Conservation (phyloP, 1,140 invertebrate genomes). For the Agrypnia vestita region DNA sequence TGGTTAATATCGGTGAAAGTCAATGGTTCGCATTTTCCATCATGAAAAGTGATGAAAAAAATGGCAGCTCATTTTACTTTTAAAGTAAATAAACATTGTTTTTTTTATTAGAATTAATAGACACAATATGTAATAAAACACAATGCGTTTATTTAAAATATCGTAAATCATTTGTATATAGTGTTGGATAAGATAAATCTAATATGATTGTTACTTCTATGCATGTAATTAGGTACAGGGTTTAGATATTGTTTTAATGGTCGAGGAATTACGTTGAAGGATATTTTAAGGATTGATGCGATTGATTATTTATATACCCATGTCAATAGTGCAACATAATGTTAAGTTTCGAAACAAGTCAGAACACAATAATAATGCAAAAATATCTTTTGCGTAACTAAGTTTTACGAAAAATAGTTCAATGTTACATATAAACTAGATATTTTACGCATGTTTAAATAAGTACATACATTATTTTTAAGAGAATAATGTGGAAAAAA, state of each 20-base stretch:
- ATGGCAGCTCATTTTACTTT: slow-evolving; percentile 28
- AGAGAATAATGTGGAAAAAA: slow-evolving; percentile 11
- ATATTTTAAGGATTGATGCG: slow-evolving; percentile 19
- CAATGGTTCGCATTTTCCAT: slow-evolving; percentile 29
- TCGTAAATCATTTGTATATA: slow-evolving; percentile 33
- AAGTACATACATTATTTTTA: slow-evolving; percentile 35
- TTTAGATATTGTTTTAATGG: slow-evolving; percentile 57
- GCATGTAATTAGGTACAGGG: slow-evolving; percentile 59
- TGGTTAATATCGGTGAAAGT: slow-evolving; percentile 20
- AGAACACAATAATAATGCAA: too few species aligned
- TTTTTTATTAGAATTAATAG: slow-evolving; percentile 7
- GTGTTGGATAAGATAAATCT: slow-evolving; percentile 40
- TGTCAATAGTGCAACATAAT: slow-evolving; percentile 17
- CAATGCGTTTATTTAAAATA: slow-evolving; percentile 27
- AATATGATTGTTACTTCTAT: slow-evolving; percentile 49
- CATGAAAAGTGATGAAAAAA: slow-evolving; percentile 31
- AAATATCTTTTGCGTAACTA: slow-evolving; percentile 25
- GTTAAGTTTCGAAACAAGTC: neutral
- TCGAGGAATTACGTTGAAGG: slow-evolving; percentile 23
- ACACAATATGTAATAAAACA: slow-evolving; percentile 43
- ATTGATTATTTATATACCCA: neutral
- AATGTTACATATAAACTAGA: slow-evolving; percentile 41
- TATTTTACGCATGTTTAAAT: slow-evolving; percentile 26
- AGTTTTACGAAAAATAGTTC: slow-evolving; percentile 12
- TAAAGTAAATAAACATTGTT: slow-evolving; percentile 40